Evolutionary conservation across 1,140 invertebrate genomes (phyloP).

Genomic region (Maconellicoccus hirsutus): DNA sequence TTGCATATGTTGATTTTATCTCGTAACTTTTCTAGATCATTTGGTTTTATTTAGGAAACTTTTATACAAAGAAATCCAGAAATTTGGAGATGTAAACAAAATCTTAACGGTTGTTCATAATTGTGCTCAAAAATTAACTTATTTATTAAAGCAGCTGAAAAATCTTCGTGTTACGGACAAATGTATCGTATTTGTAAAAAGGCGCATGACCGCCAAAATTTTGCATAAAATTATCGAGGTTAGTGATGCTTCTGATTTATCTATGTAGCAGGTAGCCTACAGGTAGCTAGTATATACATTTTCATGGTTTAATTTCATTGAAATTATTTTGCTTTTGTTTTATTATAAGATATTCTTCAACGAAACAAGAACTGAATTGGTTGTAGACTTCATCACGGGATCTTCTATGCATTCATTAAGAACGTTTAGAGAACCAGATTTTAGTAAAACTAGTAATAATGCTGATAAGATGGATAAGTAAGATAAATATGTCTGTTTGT

Average conservation of each 20-base stretch:
- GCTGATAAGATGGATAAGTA: background rate
- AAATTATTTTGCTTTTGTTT: background rate
- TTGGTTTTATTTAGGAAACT: conserved; percentile 33
- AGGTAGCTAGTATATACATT: no score
- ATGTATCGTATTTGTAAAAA: conserved; percentile 63
- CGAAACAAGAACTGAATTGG: background rate
- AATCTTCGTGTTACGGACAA: conserved; percentile 34
- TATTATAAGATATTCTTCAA: background rate
- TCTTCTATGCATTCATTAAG: background rate
- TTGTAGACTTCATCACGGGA: conserved; percentile 21
- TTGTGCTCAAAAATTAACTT: conserved; percentile 45
- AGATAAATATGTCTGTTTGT: no score
- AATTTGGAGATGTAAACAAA: conserved; percentile 26
- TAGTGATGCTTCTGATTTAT: conserved; percentile 32
- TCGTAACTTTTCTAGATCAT: no score
- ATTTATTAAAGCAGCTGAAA: conserved; percentile 43
- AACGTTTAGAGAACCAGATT: conserved; percentile 6
- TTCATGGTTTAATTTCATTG: conserved; percentile 23
- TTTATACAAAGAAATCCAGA: conserved; percentile 31
- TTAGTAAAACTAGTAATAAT: conserved; percentile 19
- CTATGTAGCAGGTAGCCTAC: no score
- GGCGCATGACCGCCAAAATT: conserved; percentile 62
- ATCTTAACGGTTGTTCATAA: conserved; percentile 38
- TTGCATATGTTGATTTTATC: no score
- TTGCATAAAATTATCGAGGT: conserved; percentile 61